These are phyloP conservation scores for Drusus annulatus DNA, from an alignment of 1,140 invertebrate species.

Conservation along the genomic window DNA sequence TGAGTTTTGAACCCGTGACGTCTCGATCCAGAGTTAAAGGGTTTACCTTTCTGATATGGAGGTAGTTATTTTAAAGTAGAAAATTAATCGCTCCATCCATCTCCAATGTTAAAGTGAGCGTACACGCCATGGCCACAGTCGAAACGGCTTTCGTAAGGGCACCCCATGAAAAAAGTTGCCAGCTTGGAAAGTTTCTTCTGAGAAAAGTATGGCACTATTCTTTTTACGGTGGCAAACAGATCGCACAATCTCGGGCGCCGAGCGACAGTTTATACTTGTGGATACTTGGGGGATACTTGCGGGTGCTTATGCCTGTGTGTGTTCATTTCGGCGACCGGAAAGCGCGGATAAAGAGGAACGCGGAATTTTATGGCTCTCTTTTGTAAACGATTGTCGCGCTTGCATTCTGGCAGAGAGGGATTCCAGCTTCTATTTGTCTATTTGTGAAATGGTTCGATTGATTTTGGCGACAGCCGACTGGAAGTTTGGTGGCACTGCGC, in stretches of 20 bases:
- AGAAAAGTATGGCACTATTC: conserved; percentile 2
- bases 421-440: not conserved
- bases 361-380: conserved; percentile 26
- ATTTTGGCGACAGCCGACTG: conserved; percentile 8
- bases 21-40: too few relatives aligned
- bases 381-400: conserved; percentile 27
- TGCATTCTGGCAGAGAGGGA: not conserved
- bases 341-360: conserved; percentile 15
- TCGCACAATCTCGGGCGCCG: conserved; percentile 15
- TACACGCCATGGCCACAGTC: not conserved
- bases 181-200: conserved; percentile 10
- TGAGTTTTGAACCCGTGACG: too few relatives aligned
- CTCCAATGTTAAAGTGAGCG: not conserved
- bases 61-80: too few relatives aligned
- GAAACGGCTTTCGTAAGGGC: not conserved
- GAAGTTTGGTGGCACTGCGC: not conserved
- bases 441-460: conserved; percentile 20
- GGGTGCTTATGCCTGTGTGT: conserved; percentile 1
- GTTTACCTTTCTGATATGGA: too few relatives aligned
- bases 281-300: not conserved
- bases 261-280: conserved; percentile 26
- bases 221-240: conserved; percentile 19
- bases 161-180: not conserved
- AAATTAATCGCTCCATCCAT: not conserved
- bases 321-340: conserved; percentile 22